Evolutionary conservation across 2,888 invertebrate genomes (phyloP), one percentile per base, ranked within the genome.

Genomic region (Caenorhabditis sp.): DNA sequence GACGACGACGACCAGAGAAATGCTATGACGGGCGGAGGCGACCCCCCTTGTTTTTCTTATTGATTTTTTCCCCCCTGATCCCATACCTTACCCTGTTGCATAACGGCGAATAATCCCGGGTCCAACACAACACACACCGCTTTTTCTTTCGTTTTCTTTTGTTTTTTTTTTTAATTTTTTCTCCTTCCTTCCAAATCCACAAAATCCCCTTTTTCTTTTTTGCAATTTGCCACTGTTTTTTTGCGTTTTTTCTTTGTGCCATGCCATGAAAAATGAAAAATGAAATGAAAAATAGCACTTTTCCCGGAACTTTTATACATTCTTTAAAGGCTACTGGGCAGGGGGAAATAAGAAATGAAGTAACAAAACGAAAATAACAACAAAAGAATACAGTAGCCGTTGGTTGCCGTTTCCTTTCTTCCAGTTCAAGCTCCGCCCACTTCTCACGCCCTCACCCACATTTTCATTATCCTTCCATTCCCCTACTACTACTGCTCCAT

Each of bases 51-150:
- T 40, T 28, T 69, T 32, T 44, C 15, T 8, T n/a, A 18, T n/a
- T 44, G 37, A 5, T 26, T 24, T 18, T 56, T 18, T 35, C 28
- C 32, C n/a, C n/a, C n/a, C n/a, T n/a, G n/a, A 22, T 20, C 60
- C 26, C 11, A n/a, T 11, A 50, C 11, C 8, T 8, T 67, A 20
- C 51, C 20, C 22, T 51, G 37, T 53, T 47, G 26, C 77, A 53
- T 51, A 56, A 62, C 61, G 72, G 72, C 72, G 64, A 72, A 64
- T 64, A 55, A 64, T 64, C 56, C n/a, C 72, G 72, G 72, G 72
- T 72, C 72, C 64, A n/a, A n/a, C n/a, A n/a, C n/a, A n/a, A n/a
- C n/a, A n/a, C n/a, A 64, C 72, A 60, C 70, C 70, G 70, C 70
- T 70, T 70, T 51, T 53, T 65, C 32, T 35, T 40, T 44, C 40